Conservation (phyloP, 2,113 vertebrate genomes). For the Trichomycterus rosablanca region DNA sequence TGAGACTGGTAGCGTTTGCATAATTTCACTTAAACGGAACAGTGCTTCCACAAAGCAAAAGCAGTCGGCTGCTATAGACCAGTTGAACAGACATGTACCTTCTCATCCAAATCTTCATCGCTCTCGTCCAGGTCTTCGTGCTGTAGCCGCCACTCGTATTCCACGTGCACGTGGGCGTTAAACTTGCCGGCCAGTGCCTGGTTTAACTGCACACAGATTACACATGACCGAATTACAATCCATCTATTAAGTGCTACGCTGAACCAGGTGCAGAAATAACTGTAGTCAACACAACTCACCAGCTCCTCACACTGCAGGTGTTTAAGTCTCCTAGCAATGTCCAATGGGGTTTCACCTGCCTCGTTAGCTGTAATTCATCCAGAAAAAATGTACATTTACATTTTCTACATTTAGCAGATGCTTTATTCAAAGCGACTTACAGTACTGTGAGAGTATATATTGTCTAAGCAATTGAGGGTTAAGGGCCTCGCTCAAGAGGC, state of each 20-base stretch:
- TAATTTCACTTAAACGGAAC: no score
- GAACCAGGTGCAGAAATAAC: background rate
- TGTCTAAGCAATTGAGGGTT: no score
- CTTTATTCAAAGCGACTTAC: no score
- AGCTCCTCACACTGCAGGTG: slow-evolving; percentile 92
- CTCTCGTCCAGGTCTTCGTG: slow-evolving; percentile 95
- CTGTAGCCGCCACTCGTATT: slow-evolving; percentile 95
- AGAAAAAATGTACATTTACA: no score
- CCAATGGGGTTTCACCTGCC: slow-evolving; percentile 88
- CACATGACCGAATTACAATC: slow-evolving; percentile 7
- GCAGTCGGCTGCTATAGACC: no score
- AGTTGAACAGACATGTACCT: no score
- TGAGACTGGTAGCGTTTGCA: no score
- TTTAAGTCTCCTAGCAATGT: slow-evolving; percentile 88
- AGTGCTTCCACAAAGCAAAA: no score
- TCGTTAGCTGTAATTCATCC: slow-evolving; percentile 81
- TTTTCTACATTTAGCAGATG: no score
- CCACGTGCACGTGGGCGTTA: slow-evolving; percentile 93
- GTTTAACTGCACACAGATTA: slow-evolving; percentile 70
- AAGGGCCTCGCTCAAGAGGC: no score
- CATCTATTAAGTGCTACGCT: background rate
- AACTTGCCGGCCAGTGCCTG: slow-evolving; percentile 92
- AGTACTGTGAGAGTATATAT: no score
- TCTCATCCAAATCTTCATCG: slow-evolving; percentile 94
- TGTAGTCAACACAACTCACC: slow-evolving; percentile 70